A percentile compares a stretch with the other conserved stretches of the same genome.
phyloP scores from a whole-genome alignment of 2,113 vertebrate genomes.

The Motacilla tschutschensis region DNA sequence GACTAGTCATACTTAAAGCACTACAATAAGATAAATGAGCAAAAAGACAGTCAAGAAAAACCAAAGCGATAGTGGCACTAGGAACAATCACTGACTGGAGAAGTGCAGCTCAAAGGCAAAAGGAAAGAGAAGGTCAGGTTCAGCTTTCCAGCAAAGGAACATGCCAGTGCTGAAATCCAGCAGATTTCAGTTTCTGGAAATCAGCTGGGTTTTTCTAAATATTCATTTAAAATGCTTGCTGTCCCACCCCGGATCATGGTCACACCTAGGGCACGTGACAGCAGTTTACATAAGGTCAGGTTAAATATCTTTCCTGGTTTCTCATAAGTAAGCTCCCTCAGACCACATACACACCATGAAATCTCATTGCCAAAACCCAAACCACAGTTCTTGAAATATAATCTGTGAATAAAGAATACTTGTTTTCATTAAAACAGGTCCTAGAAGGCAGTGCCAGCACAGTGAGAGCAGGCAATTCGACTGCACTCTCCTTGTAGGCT shows the following conservation, averaged over 20 bases:
- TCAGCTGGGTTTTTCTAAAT: background rate
- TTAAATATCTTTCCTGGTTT: background rate
- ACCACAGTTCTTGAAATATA: background rate
- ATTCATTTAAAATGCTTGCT: background rate
- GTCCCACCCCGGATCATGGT: background rate
- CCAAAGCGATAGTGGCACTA: background rate
- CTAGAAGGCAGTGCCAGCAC: background rate
- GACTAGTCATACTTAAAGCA: constrained; percentile 60
- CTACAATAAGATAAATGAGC: constrained; percentile 26
- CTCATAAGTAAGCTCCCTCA: background rate
- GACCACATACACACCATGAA: background rate
- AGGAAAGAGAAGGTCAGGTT: background rate
- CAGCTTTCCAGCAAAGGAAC: background rate
- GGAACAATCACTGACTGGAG: constrained; percentile 17
- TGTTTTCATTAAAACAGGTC: background rate
- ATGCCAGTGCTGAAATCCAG: background rate
- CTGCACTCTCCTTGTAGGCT: background rate
- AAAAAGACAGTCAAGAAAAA: constrained; percentile 29
- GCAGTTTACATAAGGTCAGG: background rate
- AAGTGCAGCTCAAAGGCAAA: background rate
- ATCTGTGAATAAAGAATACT: background rate
- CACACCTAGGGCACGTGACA: background rate
- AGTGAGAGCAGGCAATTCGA: background rate
- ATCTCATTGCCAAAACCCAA: background rate
- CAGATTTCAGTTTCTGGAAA: background rate